Evolutionary conservation across 2,113 vertebrate genomes (phyloP).

Genomic region (Bostrychus sinensis): DNA sequence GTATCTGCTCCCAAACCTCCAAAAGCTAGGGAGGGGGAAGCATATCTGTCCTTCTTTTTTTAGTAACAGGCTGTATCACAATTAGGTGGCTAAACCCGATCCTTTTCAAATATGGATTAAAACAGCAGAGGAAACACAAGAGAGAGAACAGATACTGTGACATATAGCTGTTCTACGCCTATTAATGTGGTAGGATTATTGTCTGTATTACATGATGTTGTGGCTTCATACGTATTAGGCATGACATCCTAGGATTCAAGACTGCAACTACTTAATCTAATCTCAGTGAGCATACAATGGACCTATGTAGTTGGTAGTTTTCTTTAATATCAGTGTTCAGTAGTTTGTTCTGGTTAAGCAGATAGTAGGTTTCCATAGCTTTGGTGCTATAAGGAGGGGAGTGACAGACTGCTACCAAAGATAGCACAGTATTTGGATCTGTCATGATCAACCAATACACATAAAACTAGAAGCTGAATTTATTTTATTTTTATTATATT

Average conservation of each 20-base stretch:
- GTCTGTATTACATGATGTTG: slow-evolving; percentile 2
- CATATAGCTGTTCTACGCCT: background rate
- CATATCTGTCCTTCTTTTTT: background rate
- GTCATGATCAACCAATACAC: too few species aligned
- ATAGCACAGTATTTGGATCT: too few species aligned
- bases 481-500: too few species aligned
- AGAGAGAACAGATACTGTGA: background rate
- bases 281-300: too few species aligned
- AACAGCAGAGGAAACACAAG: background rate
- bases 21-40: background rate
- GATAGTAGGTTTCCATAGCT: too few species aligned
- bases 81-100: slow-evolving; percentile 14
- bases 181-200: background rate
- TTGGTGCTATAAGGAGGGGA: too few species aligned
- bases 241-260: background rate
- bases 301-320: too few species aligned
- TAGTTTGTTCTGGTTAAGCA: too few species aligned
- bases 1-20: slow-evolving; percentile 22
- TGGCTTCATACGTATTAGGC: background rate
- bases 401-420: too few species aligned
- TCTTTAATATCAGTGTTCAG: too few species aligned
- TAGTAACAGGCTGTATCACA: background rate
- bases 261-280: background rate
- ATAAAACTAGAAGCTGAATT: too few species aligned
- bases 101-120: slow-evolving; percentile 1